phyloP scores from a whole-genome alignment of 2,797 vertebrate species.

The Ataeniobius toweri region DNA sequence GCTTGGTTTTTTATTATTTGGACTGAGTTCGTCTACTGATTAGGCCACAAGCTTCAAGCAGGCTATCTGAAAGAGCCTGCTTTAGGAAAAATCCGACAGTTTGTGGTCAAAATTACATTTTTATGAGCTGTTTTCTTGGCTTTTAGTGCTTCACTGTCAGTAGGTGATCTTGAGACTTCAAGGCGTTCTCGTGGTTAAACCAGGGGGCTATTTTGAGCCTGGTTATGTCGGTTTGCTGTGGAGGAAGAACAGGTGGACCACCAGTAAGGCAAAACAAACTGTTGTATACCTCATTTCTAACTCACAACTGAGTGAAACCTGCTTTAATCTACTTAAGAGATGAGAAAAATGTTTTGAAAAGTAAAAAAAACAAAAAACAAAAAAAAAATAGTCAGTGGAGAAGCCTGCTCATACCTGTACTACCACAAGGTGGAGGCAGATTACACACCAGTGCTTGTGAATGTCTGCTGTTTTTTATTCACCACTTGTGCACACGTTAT shows the following conservation, averaged over 20 bases:
- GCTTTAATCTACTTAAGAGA: constrained; percentile 89
- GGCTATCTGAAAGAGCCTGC: constrained; percentile 32
- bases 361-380: constrained; percentile 42
- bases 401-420: constrained; percentile 73
- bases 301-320: constrained; percentile 89
- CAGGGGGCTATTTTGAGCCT: constrained; percentile 23
- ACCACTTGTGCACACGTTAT: constrained; percentile 76
- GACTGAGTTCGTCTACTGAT: constrained; percentile 40
- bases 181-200: constrained; percentile 37
- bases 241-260: constrained; percentile 53
- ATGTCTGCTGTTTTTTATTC: constrained; percentile 78
- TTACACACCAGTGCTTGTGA: constrained; percentile 72
- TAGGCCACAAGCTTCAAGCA: constrained; percentile 37
- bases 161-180: constrained; percentile 29
- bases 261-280: constrained; percentile 83
- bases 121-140: constrained; percentile 27
- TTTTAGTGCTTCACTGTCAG: constrained; percentile 46
- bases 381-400: constrained; percentile 72
- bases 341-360: constrained; percentile 41
- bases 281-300: constrained; percentile 98
- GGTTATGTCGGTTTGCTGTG: constrained; percentile 38
- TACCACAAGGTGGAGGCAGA: constrained; percentile 79
- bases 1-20: constrained; percentile 25
- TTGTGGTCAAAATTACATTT: constrained; percentile 24
- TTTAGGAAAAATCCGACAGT: constrained; percentile 26